A percentile compares a stretch with the other conserved stretches of the same genome.
These are phyloP conservation scores for Drosophila arizonae DNA, from an alignment of 1,140 invertebrate genomes.

Conservation along the genomic window DNA sequence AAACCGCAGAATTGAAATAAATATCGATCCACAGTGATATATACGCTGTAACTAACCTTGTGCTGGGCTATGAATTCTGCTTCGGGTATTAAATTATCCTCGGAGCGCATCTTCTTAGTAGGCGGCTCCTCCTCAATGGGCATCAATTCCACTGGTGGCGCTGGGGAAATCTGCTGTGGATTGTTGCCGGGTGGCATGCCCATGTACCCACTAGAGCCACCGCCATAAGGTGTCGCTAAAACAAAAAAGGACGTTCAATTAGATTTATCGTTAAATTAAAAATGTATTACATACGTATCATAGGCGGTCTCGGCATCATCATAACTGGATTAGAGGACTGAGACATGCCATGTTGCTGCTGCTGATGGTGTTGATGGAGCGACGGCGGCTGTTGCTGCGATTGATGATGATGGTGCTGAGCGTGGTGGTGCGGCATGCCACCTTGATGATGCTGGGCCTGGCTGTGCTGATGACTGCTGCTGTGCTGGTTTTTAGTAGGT, in stretches of 20 bases:
- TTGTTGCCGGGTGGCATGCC: constrained; percentile 49
- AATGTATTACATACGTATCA: constrained; percentile 83
- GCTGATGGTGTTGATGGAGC: constrained; percentile 53
- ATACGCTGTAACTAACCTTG: constrained; percentile 75
- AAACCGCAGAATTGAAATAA: constrained; percentile 63
- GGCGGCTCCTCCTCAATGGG: constrained; percentile 91
- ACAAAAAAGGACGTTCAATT: not conserved
- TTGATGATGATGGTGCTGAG: constrained; percentile 56
- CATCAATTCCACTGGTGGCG: constrained; percentile 82
- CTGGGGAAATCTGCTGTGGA: constrained; percentile 82
- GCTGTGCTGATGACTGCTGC: constrained; percentile 28
- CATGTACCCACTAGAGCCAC: constrained; percentile 82
- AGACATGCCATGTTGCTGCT: constrained; percentile 45
- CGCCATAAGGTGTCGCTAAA: constrained; percentile 80
- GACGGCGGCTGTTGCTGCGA: constrained; percentile 38
- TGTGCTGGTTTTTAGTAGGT: constrained; percentile 55
- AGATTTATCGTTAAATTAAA: not conserved
- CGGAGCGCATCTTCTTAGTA: constrained; percentile 94
- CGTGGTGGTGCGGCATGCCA: constrained; percentile 53
- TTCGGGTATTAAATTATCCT: constrained; percentile 96
- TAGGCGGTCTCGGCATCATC: constrained; percentile 87
- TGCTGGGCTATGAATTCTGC: constrained; percentile 83
- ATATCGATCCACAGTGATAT: constrained; percentile 2
- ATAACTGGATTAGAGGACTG: constrained; percentile 84
- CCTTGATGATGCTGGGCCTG: constrained; percentile 65